phyloP scores from a whole-genome alignment of 2,888 invertebrate species.

The Oasisia sp. region DNA sequence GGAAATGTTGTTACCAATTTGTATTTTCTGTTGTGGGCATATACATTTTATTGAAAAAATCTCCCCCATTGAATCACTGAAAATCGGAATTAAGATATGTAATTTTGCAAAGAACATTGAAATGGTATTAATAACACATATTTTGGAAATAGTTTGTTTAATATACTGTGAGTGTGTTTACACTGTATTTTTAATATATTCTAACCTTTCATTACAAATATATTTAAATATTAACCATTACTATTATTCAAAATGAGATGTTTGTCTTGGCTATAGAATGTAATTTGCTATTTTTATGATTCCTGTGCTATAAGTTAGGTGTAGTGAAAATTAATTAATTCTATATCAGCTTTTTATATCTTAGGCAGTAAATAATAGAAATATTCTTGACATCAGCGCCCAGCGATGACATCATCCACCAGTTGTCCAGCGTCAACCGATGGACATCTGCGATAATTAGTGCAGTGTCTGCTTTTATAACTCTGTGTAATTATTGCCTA shows the following conservation, averaged over 20 bases:
- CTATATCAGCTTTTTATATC: neutral
- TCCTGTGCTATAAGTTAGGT: neutral
- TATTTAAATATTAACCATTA: no score
- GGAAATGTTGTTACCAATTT: no score
- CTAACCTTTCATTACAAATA: no score
- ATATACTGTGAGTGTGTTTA: no score
- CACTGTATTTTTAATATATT: no score
- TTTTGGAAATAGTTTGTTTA: no score
- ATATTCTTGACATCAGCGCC: neutral
- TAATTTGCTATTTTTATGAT: neutral
- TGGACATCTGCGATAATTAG: conserved; percentile 3
- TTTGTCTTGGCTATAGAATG: neutral
- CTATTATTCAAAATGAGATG: neutral
- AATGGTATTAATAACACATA: no score
- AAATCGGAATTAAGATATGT: no score
- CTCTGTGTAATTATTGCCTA: neutral
- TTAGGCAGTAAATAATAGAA: neutral
- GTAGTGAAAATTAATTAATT: neutral
- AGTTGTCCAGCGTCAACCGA: neutral
- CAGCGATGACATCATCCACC: neutral
- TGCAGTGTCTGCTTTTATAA: neutral
- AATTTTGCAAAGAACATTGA: no score
- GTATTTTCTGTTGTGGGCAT: no score
- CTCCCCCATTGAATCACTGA: no score
- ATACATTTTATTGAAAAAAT: no score